phyloP scores from a whole-genome alignment of 2,888 invertebrate species.

The Stenodema calcarata region DNA sequence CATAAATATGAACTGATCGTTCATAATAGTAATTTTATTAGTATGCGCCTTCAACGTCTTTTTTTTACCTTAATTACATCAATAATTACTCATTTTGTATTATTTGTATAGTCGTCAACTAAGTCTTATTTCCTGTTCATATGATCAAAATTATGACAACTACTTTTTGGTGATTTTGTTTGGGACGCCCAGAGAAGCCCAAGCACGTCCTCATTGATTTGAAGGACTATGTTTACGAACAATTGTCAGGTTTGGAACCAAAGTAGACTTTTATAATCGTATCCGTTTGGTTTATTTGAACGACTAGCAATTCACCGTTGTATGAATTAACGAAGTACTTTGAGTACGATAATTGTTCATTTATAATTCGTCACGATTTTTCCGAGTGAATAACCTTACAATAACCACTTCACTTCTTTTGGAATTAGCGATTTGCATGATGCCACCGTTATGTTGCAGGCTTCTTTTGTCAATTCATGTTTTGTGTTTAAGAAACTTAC shows the following conservation, averaged over 20 bases:
- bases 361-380: not conserved
- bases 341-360: not conserved
- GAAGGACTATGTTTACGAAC: constrained; percentile 49
- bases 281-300: not conserved
- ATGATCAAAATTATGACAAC: not conserved
- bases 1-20: too few species aligned
- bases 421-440: not conserved
- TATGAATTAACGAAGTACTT: not conserved
- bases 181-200: constrained; percentile 48
- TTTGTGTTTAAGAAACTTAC: not conserved
- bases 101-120: not conserved
- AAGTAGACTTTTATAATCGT: not conserved
- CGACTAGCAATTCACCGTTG: constrained; percentile 10
- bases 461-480: not conserved
- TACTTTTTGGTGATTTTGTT: not conserved
- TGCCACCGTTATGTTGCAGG: not conserved
- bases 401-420: not conserved
- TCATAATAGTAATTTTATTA: too few species aligned
- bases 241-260: constrained; percentile 51
- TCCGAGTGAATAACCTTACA: not conserved
- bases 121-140: not conserved
- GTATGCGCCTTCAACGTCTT: too few species aligned
- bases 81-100: not conserved
- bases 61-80: too few species aligned
- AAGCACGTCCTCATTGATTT: constrained; percentile 53